Evolutionary conservation across 2,888 invertebrate species (phyloP), one percentile per base, ranked within the genome.

Genomic region (Brachypterus glaber): DNA sequence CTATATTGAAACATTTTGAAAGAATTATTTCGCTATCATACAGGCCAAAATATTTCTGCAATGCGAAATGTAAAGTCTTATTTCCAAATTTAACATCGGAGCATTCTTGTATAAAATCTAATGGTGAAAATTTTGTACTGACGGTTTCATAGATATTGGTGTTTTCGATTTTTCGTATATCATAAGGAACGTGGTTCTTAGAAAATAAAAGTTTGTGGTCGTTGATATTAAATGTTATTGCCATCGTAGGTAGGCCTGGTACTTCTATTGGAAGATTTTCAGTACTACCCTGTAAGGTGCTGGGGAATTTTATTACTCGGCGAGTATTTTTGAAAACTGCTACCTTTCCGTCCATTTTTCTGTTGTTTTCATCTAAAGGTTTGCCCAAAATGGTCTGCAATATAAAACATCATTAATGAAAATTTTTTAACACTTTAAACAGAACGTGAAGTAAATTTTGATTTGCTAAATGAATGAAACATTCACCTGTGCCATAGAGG

Each of bases 301-400:
- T 70, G 1, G 81, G 79, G 35, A 82, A 71, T 60, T 80, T 79
- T 29, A 83, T 74, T 3, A 82, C 72, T n/a, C 83, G 70, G 57
- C 77, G 80, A 1, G 79, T 79, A 5, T 79, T 80, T 57, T 81
- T 80, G 59, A 82, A 72, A 61, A 81, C 71, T 15, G 82, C 73
- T 7, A 82, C 62, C 50, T 65, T 73, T 36, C 70, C 73, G 32
- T 77, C 74, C 13, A 40, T 38, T 17, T 67, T 70, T 33, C 68
- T 69, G 47, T 72, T 69, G 35, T 76, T 74, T 43, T 74, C 75
- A 13, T 73, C 62, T 7, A 69, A 73, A 30, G 69, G 66, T 46
- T 67, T 67, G 3, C 71, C 72, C 58, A 81, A 60, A 30, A 66
- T 53, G 13, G 63, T 63, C 64, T 79, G 78, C 52, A 55, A 53